Conservation (phyloP, 1,140 invertebrate species). For the Dryas iulia region DNA sequence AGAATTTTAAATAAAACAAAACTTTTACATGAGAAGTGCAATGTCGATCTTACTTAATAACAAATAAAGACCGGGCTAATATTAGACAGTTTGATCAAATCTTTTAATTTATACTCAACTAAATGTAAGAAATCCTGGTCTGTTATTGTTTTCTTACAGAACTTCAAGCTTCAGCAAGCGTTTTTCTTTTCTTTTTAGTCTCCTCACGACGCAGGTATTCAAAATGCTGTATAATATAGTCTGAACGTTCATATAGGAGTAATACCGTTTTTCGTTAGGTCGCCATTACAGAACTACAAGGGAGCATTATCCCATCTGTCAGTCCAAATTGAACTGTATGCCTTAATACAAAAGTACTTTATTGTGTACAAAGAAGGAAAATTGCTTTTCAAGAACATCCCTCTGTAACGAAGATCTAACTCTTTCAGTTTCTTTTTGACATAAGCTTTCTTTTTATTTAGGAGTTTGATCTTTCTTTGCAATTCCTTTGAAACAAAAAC, state of each 20-base stretch:
- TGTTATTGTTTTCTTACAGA: no score
- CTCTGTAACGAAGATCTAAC: neutral
- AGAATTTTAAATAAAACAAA: no score
- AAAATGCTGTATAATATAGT: neutral
- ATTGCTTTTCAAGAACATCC: neutral
- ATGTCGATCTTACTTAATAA: no score
- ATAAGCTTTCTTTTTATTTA: neutral
- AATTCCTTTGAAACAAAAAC: neutral
- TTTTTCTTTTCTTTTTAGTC: neutral
- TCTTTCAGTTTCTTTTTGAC: slow-evolving; percentile 1
- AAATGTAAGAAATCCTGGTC: no score
- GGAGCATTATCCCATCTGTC: neutral
- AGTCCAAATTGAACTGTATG: neutral
- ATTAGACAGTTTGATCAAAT: no score
- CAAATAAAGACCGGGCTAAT: no score
- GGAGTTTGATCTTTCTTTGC: neutral
- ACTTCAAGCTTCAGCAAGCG: no score
- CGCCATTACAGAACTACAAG: neutral
- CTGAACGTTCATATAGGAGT: neutral
- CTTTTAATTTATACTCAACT: no score
- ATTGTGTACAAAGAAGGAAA: neutral
- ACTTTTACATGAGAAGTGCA: no score
- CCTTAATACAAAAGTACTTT: neutral
- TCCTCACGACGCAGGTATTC: neutral
- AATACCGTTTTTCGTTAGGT: neutral